Evolutionary conservation across 2,888 invertebrate genomes (phyloP), one percentile per base, ranked within the genome.

Genomic region (Exephanes ischioxanthus): DNA sequence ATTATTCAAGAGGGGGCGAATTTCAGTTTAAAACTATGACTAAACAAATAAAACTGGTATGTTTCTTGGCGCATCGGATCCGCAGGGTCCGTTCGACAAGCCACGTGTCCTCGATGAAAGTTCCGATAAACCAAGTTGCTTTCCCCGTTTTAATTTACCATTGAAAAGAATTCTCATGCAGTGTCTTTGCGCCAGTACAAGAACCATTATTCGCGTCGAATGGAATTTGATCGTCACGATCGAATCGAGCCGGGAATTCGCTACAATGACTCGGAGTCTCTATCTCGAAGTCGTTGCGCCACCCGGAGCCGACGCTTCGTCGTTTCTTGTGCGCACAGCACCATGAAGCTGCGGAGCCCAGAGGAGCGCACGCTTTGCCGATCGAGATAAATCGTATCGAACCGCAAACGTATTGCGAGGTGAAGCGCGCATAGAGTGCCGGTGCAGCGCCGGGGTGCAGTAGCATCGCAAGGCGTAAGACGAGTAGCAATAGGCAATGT

Each of bases 401-500:
- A 82, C 83, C 75, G 87, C 86, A 86, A 88, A 86, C 86, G 85
- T 66, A 85, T 87, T 83, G 85, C 81, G 77, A 85, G 87, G 87
- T 85, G 85, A 82, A 86, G 87, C 88, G 84, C 77, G 76, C 76
- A 83, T 76, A 80, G 76, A 80, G 80, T 73, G 85, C 76, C 73
- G 77, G 76, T 72, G 68, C 67, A 55, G 55, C 53, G 26, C 70
- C 58, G 53, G 80, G 72, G 67, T 78, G 84, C 84, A 76, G 77
- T 82, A 86, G 84, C 86, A 78, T 61, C 82, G 80, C 75, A 58
- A 81, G 76, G 82, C 86, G 90, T 89, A 93, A 92, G 90, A 91
- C 91, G 88, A 87, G 92, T 92, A 92, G 93, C 92, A 91, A 91
- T 92, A 90, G 91, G 89, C 91, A 88, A 90, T 86, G 89, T 88